These are phyloP conservation scores for Gambelia wislizenii DNA, from an alignment of 2,797 vertebrate species.

Conservation along the genomic window DNA sequence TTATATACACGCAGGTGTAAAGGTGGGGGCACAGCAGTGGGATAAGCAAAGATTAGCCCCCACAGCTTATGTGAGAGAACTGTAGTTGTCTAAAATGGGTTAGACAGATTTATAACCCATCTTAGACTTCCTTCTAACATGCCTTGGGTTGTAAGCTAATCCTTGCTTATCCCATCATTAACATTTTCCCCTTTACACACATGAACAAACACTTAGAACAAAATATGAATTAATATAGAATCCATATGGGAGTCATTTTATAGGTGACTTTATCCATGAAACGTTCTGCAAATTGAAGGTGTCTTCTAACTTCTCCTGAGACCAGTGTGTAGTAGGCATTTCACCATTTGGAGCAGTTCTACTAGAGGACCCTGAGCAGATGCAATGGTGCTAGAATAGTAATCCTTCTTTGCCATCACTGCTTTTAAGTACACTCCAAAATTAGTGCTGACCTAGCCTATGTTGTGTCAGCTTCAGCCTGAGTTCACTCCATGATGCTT, in stretches of 20 bases:
- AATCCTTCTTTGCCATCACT: background rate
- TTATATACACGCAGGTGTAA: background rate
- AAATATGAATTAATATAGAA: background rate
- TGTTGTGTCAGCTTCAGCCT: background rate
- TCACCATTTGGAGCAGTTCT: background rate
- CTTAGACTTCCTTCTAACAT: background rate
- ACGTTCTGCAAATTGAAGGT: background rate
- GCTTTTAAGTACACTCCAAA: background rate
- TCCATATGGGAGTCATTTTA: background rate
- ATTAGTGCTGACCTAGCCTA: background rate
- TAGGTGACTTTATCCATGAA: background rate
- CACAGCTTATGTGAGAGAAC: background rate
- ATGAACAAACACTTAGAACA: background rate
- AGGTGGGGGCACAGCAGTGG: background rate
- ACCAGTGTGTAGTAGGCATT: background rate
- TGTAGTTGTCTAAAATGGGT: background rate
- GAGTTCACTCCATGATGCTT: background rate
- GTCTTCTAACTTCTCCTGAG: background rate
- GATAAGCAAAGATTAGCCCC: background rate
- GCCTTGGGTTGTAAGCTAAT: background rate
- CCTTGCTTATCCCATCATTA: background rate
- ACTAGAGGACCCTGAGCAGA: background rate
- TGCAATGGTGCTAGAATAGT: background rate
- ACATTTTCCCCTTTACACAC: background rate
- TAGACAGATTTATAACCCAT: background rate